These are phyloP conservation scores for Ylistrum balloti DNA, from an alignment of 1,140 invertebrate species.

Conservation along the genomic window DNA sequence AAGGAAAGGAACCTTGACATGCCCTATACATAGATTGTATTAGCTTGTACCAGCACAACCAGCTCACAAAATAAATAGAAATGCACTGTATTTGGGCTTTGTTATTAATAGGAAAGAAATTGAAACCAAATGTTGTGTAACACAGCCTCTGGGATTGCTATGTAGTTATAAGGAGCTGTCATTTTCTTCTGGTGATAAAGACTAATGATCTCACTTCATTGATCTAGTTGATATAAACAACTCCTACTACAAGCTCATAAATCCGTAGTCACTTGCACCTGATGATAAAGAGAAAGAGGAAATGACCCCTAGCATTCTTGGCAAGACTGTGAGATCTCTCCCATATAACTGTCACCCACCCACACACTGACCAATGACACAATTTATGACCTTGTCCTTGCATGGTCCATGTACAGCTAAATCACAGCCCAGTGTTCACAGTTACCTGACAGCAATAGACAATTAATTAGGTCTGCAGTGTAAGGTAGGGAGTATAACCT, in stretches of 20 bases:
- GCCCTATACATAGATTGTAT: neutral
- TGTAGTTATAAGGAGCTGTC: neutral
- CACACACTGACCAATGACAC: neutral
- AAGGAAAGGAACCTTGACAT: neutral
- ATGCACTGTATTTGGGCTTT: neutral
- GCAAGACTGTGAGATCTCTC: neutral
- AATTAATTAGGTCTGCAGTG: neutral
- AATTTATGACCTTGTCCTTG: constrained; percentile 17
- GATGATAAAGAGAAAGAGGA: neutral
- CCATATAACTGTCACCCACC: constrained; percentile 22
- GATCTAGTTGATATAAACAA: neutral
- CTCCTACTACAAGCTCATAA: neutral
- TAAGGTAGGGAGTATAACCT: constrained; percentile 8
- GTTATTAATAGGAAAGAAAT: neutral
- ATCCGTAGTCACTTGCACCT: neutral
- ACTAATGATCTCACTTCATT: neutral
- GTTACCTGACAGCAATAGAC: constrained; percentile 2
- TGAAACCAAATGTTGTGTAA: neutral
- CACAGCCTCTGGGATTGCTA: neutral
- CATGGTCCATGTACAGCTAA: neutral
- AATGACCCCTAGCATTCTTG: constrained; percentile 13
- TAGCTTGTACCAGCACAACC: neutral
- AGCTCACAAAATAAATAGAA: neutral
- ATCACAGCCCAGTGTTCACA: neutral
- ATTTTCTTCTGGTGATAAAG: neutral